phyloP scores from a whole-genome alignment of 2,888 invertebrate species.

The Tineola bisselliella region DNA sequence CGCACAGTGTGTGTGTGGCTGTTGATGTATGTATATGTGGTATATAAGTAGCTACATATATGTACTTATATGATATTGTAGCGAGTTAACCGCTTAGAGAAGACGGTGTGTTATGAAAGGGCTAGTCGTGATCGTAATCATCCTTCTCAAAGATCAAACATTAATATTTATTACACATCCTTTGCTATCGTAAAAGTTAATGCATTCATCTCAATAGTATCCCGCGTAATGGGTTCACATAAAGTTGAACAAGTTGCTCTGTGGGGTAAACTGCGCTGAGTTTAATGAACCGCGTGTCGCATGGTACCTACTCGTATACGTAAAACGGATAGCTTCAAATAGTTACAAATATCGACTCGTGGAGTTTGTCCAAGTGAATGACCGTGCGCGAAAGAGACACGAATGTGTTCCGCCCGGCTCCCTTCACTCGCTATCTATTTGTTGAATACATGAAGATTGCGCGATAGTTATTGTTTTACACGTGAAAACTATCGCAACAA shows the following conservation, averaged over 20 bases:
- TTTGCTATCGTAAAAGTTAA: constrained; percentile 4
- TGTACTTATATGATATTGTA: background rate
- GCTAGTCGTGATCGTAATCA: constrained; percentile 3
- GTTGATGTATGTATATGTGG: background rate
- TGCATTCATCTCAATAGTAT: constrained; percentile 8
- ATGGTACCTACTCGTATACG: background rate
- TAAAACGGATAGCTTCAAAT: constrained; percentile 6
- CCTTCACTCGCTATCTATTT: constrained; percentile 11
- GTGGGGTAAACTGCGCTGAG: constrained; percentile 1
- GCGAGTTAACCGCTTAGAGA: background rate
- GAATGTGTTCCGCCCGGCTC: background rate
- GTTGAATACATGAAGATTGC: background rate
- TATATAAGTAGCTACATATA: background rate
- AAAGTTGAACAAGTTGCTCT: background rate
- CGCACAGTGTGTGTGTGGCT: background rate
- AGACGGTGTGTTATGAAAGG: background rate
- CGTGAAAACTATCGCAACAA: background rate
- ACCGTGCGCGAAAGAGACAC: constrained; percentile 9
- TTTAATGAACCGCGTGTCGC: constrained; percentile 1
- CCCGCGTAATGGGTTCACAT: background rate
- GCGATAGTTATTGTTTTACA: background rate
- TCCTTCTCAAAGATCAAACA: background rate
- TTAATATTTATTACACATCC: constrained; percentile 10
- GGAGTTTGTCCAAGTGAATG: constrained; percentile 12
- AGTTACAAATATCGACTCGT: constrained; percentile 7